Evolutionary conservation across 2,113 vertebrate genomes (phyloP), one percentile per base, ranked within the genome.

Genomic region (Colinus virginianus): DNA sequence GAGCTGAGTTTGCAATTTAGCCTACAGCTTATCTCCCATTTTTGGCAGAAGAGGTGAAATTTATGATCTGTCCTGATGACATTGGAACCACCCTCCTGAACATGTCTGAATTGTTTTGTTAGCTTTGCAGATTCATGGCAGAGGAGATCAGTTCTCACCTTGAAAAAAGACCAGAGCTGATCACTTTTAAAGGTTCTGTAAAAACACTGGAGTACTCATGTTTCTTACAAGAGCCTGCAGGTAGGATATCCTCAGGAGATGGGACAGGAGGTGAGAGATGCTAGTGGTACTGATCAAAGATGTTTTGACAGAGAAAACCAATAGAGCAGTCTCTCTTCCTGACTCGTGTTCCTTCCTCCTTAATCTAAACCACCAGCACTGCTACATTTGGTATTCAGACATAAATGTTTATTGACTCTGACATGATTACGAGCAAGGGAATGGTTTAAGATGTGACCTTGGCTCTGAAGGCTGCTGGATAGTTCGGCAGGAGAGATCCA

Each of bases 381-480:
- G 90, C 86, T 92, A 59, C 63, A 55, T 78, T 93, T 82, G 87
- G 58, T 85, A 91, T 84, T 93, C 45, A 88, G 86, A 79, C 89
- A 87, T 28, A 88, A 95, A 85, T 62, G 48, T 87, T 94, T 96
- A 94, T 94, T 95, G 86, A 94, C 70, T 92, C 81, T 96, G 96
- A 92, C 92, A 72, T 82, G 79, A 83, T 90, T 95, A 88, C 1
- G 1, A 92, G 90, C 70, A 58, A 84, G 82, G 64, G 66, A 95
- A 90, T 70, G 40, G 75, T 88, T 95, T 88, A 75, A 92, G 84
- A 86, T 0, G 1, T 96, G 96, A 93, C 94, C 95, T 95, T 95
- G 1, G 0, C 83, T 86, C 82, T 56, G 85, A 51, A 90, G 78
- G 66, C 88, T 92, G 83, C 80, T 89, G 86, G 78, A 69, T 87